Base-by-base conservation (phyloP, 2,113 vertebrate genomes). In the Sylvia atricapilla region DNA sequence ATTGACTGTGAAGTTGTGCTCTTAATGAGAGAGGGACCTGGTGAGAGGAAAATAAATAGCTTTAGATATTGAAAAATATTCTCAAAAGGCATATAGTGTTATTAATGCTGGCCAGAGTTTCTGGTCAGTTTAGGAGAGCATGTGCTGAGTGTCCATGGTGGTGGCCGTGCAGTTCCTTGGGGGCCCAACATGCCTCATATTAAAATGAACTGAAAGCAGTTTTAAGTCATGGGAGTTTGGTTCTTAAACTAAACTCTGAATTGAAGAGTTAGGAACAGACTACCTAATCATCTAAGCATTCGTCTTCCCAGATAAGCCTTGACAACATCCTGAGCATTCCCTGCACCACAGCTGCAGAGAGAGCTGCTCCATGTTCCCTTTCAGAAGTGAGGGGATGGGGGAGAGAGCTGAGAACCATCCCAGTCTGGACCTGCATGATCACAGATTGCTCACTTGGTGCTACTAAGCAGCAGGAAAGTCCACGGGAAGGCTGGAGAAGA, bases 161-260 rank as follows among this genome's bases (percentile, higher is more conserved):
- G 8, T 4, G 16, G 16, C 69, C 49, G 6, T 56, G 35, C 35
- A 43, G 44, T 22, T 80, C 14, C 23, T 5, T 3, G 0, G 3
- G 28, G 9, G 23, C 58, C 53, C 30, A 55, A 7, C 0, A 0
- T n/a, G 17, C 63, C 56, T 63, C 7, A 35, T 56, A 49, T 5
- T 69, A 27, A 47, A 49, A 46, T 30, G 76, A 83, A 80, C 55
- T 87, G 63, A 35, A 93, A 90, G 59, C 13, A 13, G 39, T 90
- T 87, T 90, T 90, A 93, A 91, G 27, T 30, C 59, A 28, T 11
- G 55, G 90, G 93, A 95, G 80, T 96, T 50, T 63, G 43, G 10
- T 25, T 23, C 47, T 96, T 94, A 92, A 92, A 47, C 39, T 41
- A n/a, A 77, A 80, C 64, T 86, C 55, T n/a, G 21, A 80, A 69